Base-by-base conservation (phyloP, 1,140 invertebrate genomes). In the Vanessa tameamea region DNA sequence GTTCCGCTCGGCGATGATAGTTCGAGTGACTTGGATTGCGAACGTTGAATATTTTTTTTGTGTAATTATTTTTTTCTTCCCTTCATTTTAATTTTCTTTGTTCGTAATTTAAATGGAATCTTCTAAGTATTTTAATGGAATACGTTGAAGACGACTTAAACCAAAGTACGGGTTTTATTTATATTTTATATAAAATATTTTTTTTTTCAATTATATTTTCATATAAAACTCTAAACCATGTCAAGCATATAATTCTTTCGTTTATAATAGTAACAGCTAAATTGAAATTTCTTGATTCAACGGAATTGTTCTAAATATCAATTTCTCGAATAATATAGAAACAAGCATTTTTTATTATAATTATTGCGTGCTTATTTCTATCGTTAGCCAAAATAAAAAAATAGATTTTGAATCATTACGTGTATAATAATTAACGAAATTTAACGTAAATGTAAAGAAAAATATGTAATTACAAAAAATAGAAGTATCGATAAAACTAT, bases 1-100 rank as follows among this genome's bases (percentile, higher is more conserved):
- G 88, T 92, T 91, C 83, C 88, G 86, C 87, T 85, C 81, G 65
- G 78, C 83, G 77, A 89, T 90, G 88, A 92, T 89, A 90, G 90
- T 88, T 90, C 88, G 87, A 92, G 88, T 90, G 88, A 92, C 85
- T 88, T 86, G 82, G 81, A 82, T 84, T 82, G 84, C 81, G 83
- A 82, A 78, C 78, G 84, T 76, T 85, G 76, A 77, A 79, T 82
- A 78, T 74, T 68, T 80, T 86, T 82, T 82, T 83, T 86, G 82
- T 78, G 76, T 82, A 81, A 86, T 87, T 87, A 82, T 82, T 84
- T 78, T 78, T 84, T 80, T 77, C 75, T 78, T 78, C 75, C 73
- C 73, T 77, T 82, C 79, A 78, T 79, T 77, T 76, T 69, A 70
- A 70, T 75, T 75, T 73, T 77, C 73, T 81, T 81, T 81, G 75